phyloP scores from a whole-genome alignment of 2,113 vertebrate genomes.

The Archilochus colubris region DNA sequence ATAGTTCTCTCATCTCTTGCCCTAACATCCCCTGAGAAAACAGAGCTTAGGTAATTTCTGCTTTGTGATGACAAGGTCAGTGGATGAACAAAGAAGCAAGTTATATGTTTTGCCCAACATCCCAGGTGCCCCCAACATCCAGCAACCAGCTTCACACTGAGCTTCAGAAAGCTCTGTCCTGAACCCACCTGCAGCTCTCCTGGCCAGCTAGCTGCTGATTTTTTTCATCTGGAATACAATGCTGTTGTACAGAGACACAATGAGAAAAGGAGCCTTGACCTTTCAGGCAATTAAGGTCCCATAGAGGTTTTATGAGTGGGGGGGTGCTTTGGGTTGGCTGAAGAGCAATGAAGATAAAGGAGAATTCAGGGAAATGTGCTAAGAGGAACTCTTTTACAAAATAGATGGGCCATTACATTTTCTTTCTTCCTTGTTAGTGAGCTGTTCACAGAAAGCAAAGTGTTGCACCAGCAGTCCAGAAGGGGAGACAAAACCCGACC shows the following conservation, averaged over 20 bases:
- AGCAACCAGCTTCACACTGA: neutral
- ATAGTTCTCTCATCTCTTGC: neutral
- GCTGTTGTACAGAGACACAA: neutral
- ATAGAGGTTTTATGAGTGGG: neutral
- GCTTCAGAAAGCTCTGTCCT: neutral
- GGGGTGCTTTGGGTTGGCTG: neutral
- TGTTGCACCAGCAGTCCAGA: neutral
- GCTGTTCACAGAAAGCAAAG: constrained; percentile 12
- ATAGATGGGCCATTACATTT: neutral
- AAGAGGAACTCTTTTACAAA: neutral
- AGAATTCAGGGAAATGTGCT: neutral
- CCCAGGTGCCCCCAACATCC: neutral
- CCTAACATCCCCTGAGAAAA: neutral
- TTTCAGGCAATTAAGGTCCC: neutral
- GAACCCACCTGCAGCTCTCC: neutral
- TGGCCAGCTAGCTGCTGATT: neutral
- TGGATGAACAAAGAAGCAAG: neutral
- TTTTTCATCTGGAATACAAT: neutral
- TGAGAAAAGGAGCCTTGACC: neutral
- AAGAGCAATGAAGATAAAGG: neutral
- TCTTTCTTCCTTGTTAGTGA: neutral
- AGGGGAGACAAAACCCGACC: neutral
- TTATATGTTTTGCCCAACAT: accelerated
- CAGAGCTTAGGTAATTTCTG: neutral
- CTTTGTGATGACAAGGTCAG: neutral